Evolutionary conservation across 2,797 vertebrate species (phyloP), one percentile per base, ranked within the genome.

Genomic region (Choloepus didactylus): DNA sequence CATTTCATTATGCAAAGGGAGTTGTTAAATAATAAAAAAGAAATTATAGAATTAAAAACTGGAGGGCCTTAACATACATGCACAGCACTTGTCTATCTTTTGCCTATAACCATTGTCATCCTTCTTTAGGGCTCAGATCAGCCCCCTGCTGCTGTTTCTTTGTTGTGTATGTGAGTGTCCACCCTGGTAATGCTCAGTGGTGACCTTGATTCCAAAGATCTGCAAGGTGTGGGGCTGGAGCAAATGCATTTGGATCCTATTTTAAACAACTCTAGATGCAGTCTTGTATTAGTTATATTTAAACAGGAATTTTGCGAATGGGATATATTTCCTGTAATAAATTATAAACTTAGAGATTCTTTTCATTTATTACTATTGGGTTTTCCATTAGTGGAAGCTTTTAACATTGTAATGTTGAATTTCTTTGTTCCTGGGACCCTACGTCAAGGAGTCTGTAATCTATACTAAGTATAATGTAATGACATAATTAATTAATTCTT

Each of bases 1-100:
- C 23, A 95, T n/a, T 89, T 91, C 38, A 56, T 96, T 96, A 90
- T 95, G 59, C 81, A 96, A 95, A 97, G 96, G 35, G 73, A 66
- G 94, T 85, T 75, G 90, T 93, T 95, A 95, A 97, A 41, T 38
- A 54, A 38, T 69, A 91, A 97, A 96, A 95, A 44, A 72, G 94
- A 97, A 96, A 96, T 86, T 95, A 59, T 25, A 15, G 38, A 79
- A 66, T 72, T 31, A 59, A 89, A 83, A 23, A 31, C 14, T 21
- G n/a, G 66, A 70, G 67, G 35, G 16, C 14, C 49, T 51, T 82
- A 76, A 35, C 23, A 21, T 83, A 19, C 38, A 18, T 5, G 49
- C 10, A 10, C n/a, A 14, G 75, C 41, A 44, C 18, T 77, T 64
- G 6, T 3, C 49, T 49, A 8, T 18, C 0, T 49, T 69, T 82